Evolutionary conservation across 23 tunicate species (phyloP), one percentile per base, ranked within the genome.

Genomic region (Trididemnum clinides): DNA sequence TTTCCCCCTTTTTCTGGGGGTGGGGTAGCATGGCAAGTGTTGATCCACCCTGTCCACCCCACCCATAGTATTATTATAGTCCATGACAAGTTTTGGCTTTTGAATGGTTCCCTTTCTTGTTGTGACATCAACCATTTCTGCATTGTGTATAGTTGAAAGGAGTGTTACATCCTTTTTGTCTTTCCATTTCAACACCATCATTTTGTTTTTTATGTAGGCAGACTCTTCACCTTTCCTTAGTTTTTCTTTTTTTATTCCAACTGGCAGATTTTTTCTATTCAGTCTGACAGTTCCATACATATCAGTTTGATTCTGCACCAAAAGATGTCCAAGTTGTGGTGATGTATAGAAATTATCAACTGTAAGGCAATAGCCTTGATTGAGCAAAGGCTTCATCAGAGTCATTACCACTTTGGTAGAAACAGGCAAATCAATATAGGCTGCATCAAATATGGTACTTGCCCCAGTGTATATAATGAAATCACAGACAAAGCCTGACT

Each of bases 341-440:
- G 84, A 78, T 23, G 84, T 78, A 39, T 78, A 78, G 29, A 15
- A 51, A 78, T 78, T 57, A 34, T 78, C 84, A 10, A 25, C 69
- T 34, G 69, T 78, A 54, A 78, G 71, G 29, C 84, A 78, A 57
- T 78, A 78, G 4, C 71, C 84, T 54, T 78, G 35, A 19, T 78
- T 78, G 22, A 54, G 84, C 27, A 78, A 54, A 10, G 84, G 71
- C 54, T 78, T 78, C 84, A 78, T 78, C 69, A 78, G 27, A 51
- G 69, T 78, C 71, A 78, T 78, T 27, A 78, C 84, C 15, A 37
- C 66, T 39, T 76, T 30, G 7, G 66, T 34, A 32, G 77, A 71
- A 71, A 34, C 19, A 15, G 5, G 39, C 39, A 71, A 34, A 34
- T 71, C 69, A 62, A 12, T 62, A 62, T 66, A 66, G 6, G 75